Conservation (phyloP, 2,888 invertebrate genomes). For the Eristalis pertinax region DNA sequence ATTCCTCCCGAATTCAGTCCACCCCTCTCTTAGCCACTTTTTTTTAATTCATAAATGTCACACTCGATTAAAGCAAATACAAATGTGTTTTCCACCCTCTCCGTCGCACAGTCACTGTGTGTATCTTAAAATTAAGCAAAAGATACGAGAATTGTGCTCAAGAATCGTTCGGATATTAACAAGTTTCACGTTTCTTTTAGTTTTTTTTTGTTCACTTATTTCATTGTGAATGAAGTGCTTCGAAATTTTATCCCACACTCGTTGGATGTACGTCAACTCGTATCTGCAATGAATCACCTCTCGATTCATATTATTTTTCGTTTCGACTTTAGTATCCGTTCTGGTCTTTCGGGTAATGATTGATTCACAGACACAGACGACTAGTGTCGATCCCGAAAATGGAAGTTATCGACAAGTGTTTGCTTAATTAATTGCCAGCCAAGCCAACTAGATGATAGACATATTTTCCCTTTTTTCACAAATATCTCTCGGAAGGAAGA, state of each 20-base stretch:
- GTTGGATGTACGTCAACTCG: slow-evolving; percentile 2
- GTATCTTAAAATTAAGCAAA: not conserved
- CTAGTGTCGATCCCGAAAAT: slow-evolving; percentile 22
- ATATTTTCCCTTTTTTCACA: not conserved
- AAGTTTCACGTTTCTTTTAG: not conserved
- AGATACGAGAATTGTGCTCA: not conserved
- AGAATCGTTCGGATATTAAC: not conserved
- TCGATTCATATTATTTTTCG: not conserved
- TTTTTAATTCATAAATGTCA: slow-evolving; percentile 8
- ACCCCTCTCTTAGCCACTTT: not conserved
- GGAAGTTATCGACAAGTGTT: slow-evolving; percentile 60
- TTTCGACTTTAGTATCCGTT: not conserved
- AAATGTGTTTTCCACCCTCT: not conserved
- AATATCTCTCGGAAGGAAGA: not conserved
- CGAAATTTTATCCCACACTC: slow-evolving; percentile 24
- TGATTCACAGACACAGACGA: not conserved
- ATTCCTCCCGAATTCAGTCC: not conserved
- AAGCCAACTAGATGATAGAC: not conserved
- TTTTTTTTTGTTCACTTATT: slow-evolving; percentile 23
- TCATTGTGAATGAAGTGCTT: slow-evolving; percentile 36
- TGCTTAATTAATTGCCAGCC: slow-evolving; percentile 60
- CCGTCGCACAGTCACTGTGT: not conserved
- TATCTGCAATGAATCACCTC: not conserved
- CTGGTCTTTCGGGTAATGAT: not conserved
- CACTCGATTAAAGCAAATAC: not conserved